Conservation (phyloP, 2,888 invertebrate genomes). For the Pandemis heparana region DNA sequence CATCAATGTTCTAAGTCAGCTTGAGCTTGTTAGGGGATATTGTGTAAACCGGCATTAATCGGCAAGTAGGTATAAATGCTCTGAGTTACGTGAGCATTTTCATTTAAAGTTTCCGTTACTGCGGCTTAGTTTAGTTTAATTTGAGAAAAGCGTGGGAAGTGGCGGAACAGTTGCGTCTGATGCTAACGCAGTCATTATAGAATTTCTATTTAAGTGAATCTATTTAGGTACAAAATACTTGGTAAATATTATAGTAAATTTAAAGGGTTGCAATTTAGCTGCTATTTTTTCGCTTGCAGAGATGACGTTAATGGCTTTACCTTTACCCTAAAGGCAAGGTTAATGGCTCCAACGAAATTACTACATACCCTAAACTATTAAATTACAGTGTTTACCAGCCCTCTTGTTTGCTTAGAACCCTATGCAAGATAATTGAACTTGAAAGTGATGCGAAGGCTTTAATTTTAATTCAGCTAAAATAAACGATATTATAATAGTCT, state of each 20-base stretch:
- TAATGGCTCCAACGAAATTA: background rate
- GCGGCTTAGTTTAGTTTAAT: background rate
- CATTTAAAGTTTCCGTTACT: background rate
- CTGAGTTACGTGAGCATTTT: background rate
- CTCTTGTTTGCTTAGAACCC: background rate
- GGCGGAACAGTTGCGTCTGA: background rate
- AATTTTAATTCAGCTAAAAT: background rate
- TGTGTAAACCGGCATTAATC: slow-evolving; percentile 13
- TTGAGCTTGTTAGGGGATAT: slow-evolving; percentile 9
- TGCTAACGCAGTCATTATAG: no score
- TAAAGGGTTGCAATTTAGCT: no score
- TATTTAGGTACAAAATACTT: no score
- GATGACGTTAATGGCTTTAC: background rate
- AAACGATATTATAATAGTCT: background rate
- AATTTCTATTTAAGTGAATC: no score
- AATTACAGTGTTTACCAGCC: slow-evolving; percentile 4
- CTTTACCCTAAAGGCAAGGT: background rate
- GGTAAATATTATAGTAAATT: no score
- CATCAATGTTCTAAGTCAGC: background rate
- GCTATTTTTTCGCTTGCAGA: background rate
- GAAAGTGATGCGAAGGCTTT: background rate
- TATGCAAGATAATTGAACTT: background rate
- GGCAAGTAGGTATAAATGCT: background rate
- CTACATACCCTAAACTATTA: slow-evolving; percentile 2
- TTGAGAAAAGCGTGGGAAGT: slow-evolving; percentile 2